Evolutionary conservation across 1,140 invertebrate species (phyloP).

Genomic region (Episyrphus balteatus): DNA sequence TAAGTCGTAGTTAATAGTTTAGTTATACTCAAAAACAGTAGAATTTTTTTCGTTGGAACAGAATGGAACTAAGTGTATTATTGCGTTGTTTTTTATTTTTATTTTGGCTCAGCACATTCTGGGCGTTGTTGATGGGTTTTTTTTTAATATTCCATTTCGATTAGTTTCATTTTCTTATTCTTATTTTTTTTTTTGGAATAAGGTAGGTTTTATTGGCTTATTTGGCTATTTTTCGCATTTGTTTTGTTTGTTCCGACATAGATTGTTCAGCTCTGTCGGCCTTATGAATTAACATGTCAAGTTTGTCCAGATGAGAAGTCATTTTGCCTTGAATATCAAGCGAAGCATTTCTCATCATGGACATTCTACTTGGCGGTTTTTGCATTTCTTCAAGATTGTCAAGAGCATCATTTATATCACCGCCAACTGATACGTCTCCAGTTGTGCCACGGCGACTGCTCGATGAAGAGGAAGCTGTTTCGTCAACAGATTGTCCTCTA

Average conservation of each 20-base stretch:
- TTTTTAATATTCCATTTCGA: no score
- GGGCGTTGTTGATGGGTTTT: no score
- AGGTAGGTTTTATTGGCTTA: no score
- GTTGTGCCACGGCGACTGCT: slow-evolving; percentile 13
- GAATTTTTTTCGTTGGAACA: no score
- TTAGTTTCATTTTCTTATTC: no score
- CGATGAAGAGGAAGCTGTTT: slow-evolving; percentile 32
- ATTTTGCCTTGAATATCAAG: slow-evolving; percentile 46
- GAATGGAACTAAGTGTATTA: no score
- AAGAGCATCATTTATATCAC: slow-evolving; percentile 38
- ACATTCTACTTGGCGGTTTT: slow-evolving; percentile 18
- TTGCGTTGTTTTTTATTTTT: no score
- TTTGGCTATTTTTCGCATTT: slow-evolving; percentile 56
- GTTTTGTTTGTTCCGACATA: slow-evolving; percentile 57
- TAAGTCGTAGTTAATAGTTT: no score
- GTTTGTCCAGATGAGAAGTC: slow-evolving; percentile 49
- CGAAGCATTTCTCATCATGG: slow-evolving; percentile 23
- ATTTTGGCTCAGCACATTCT: no score
- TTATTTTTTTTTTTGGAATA: no score
- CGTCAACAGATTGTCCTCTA: slow-evolving; percentile 15
- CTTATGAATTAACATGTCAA: slow-evolving; percentile 51
- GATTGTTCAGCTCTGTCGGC: slow-evolving; percentile 54
- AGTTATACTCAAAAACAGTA: no score
- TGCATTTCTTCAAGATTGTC: slow-evolving; percentile 39
- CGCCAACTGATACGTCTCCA: slow-evolving; percentile 19